These are phyloP conservation scores for Carduelis carduelis DNA, from an alignment of 2,797 vertebrate genomes.

Conservation along the genomic window DNA sequence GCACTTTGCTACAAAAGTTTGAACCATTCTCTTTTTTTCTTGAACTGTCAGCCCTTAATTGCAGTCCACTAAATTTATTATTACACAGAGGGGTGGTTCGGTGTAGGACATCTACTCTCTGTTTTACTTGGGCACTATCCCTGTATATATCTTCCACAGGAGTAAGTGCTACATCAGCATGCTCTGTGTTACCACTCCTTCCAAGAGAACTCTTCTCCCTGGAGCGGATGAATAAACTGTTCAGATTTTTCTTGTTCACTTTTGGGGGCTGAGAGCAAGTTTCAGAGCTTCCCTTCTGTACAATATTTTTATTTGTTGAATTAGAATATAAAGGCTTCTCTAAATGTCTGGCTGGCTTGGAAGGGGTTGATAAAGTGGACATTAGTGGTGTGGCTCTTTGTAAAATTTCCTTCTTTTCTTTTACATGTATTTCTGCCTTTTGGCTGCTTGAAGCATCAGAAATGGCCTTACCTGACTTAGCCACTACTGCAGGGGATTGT, in stretches of 20 bases:
- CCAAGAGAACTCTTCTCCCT: not conserved
- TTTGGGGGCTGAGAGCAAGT: not conserved
- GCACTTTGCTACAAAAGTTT: not conserved
- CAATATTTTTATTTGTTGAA: not conserved
- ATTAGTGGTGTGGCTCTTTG: not conserved
- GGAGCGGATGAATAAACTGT: not conserved
- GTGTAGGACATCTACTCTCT: not conserved
- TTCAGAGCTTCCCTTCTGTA: slow-evolving; percentile 5
- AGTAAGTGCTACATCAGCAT: not conserved
- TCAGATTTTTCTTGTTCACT: not conserved
- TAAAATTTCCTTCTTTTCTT: not conserved
- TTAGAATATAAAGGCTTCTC: not conserved
- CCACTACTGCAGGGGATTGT: not conserved
- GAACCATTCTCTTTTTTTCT: not conserved
- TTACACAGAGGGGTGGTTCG: not conserved
- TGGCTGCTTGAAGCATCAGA: not conserved
- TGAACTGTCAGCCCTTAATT: not conserved
- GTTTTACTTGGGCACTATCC: not conserved
- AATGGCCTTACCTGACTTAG: not conserved
- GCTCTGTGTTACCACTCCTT: not conserved
- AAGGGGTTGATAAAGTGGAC: not conserved
- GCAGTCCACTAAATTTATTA: not conserved
- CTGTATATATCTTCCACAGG: not conserved
- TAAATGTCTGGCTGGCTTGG: not conserved
- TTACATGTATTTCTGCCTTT: not conserved